Base-by-base conservation (phyloP, 2,888 invertebrate genomes). In the Ichneumoninae sp. region DNA sequence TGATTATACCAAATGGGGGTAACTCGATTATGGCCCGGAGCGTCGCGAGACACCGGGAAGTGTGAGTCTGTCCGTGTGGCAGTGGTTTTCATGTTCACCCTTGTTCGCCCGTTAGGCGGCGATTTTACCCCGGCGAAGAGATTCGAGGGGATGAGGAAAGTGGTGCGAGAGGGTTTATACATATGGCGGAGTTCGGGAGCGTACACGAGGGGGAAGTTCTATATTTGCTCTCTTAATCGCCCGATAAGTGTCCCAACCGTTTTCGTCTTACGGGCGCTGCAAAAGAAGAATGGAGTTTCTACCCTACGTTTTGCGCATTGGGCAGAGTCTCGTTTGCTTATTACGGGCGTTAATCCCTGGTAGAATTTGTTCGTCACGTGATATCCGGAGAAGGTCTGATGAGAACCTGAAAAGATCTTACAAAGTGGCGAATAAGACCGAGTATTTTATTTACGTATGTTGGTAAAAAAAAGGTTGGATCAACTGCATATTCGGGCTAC, bases 161-260 rank as follows among this genome's bases (percentile, higher is more conserved):
- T 62, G 57, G 57, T 44, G 57, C 54, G 44, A 19, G 68, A 65
- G 40, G 82, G 65, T 57, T 66, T 65, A 75, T 69, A 44, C 72
- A 54, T 52, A 76, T 54, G 47, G 80, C 65, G 54, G 47, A 76
- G 77, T 70, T 77, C 79, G 7, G 30, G 7, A 77, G 62, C 74
- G 78, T 68, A 70, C 68, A 77, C 33, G 74, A 60, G 82, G 84
- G 76, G 74, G 50, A 66, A 68, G 60, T 86, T 89, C 87, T 90
- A 90, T 93, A 93, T 93, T 93, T 91, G 91, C 89, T 89, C 91
- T 91, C 91, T 92, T 93, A 93, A 93, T 93, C 92, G 91, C 90
- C 90, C 90, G 90, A 91, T 93, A 93, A 93, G 92, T 91, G 92
- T 89, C 90, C 87, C 83, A 82, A 87, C 85, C 86, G 86, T 72